Evolutionary conservation across 2,113 vertebrate genomes (phyloP), one percentile per base, ranked within the genome.

Genomic region (Corythaeola cristata): DNA sequence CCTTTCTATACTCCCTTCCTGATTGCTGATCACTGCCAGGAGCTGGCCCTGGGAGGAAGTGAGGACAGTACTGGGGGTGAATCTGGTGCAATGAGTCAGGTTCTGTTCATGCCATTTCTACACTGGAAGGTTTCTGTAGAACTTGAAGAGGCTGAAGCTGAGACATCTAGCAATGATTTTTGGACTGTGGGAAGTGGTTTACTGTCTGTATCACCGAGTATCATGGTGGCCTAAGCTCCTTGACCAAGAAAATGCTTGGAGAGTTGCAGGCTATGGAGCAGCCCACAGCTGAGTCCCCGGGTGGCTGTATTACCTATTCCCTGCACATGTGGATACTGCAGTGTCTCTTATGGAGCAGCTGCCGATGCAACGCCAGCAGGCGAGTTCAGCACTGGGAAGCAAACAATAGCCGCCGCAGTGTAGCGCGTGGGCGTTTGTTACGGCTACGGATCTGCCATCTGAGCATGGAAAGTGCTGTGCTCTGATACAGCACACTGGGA

Each of bases 391-490:
- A 23, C 22, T 12, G 12, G 37, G 30, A 2, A 49, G 60, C 56
- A 26, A 30, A 28, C 69, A 63, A 3, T 24, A 83, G 58, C 27
- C 21, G 21, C 78, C 21, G 21, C 78, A 59, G 53, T 9, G 35
- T 58, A 24, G 41, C 3, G 8, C 0, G 1, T 33, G 56, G 68
- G 64, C 6, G 14, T 72, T 77, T 32, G 39, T 58, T 44, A 33
- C 15, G 7, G 35, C 14, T 37, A 9, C 24, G 11, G 33, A 28
- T 60, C 45, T 39, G 77, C 49, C 23, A 5, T 37, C 3, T 1
- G 75, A 86, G 78, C 71, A 9, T 0, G 0, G 84, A 27, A 17
- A 15, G 91, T 15, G 17, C 67, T 18, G 24, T 0, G 1, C 58
- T 52, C 58, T 39, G 37, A 8, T 35, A 13, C 66, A 28, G 53